Evolutionary conservation across 2,113 vertebrate genomes (phyloP), one percentile per base, ranked within the genome.

Genomic region (Apaloderma vittatum): DNA sequence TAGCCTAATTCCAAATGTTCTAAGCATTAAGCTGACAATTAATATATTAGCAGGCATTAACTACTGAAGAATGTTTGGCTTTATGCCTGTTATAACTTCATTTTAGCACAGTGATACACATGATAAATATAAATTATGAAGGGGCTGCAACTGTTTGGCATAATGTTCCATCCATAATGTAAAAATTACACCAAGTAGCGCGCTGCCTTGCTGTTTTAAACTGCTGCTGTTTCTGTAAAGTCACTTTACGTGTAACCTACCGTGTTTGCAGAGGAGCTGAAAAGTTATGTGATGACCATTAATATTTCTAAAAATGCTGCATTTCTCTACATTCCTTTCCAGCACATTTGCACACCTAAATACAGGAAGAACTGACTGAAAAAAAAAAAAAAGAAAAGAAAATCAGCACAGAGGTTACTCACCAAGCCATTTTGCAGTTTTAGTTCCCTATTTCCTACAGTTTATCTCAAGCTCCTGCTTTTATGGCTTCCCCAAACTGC

Each of bases 261-360:
- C 99, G 5, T 99, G 98, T 95, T 94, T 99, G 98, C 99, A 99
- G 98, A 98, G 98, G 86, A 99, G 99, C 81, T 98, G 98, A 89
- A 99, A 98, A 70, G 98, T 96, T 61, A 99, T 70, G 94, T 92
- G 94, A 74, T 98, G 98, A 12, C 95, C 94, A 11, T 94, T 87
- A 29, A 85, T 48, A 72, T 94, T 96, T 91, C 97, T 97, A 88
- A 96, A 98, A 97, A 99, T 99, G 93, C 96, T 98, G 97, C 99
- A 99, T 67, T 94, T 98, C 77, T 99, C 98, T 68, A 99, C 98
- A 21, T 98, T 99, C 88, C 97, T 99, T 83, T 99, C 99, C 51
- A 99, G 98, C 21, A 98, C 97, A n/a, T 97, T 97, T 58, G 98
- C 96, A 98, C 97, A 98, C 72, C 99, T 98, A 94, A 99, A 99